phyloP scores from a whole-genome alignment of 2,797 vertebrate genomes.

The Etheostoma nigrum region DNA sequence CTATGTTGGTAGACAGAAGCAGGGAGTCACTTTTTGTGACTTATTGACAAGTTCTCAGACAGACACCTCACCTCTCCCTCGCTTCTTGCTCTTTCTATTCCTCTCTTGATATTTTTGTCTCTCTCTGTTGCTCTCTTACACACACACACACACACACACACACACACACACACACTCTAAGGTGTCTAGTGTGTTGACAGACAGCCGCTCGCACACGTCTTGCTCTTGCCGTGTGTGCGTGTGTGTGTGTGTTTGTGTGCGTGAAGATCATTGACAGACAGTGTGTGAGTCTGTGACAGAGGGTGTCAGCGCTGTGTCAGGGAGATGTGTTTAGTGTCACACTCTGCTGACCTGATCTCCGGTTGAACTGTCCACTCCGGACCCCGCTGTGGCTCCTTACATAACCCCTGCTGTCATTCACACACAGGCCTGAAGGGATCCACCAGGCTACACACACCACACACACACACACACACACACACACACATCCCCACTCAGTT shows the following conservation, averaged over 20 bases:
- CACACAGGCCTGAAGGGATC: conserved; percentile 80
- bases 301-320: conserved; percentile 87
- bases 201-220: conserved; percentile 74
- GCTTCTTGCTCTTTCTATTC: conserved; percentile 24
- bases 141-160: conserved; percentile 55
- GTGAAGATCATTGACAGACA: conserved; percentile 79
- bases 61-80: conserved; percentile 40
- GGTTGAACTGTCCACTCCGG: conserved; percentile 87
- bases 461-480: conserved; percentile 5
- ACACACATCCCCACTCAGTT: conserved; percentile 24
- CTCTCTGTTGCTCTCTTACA: conserved; percentile 60
- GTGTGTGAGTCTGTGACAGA: conserved; percentile 86
- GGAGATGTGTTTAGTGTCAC: conserved; percentile 90
- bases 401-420: conserved; percentile 89
- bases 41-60: conserved; percentile 55
- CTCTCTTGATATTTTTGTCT: conserved; percentile 69
- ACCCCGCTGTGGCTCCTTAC: conserved; percentile 87
- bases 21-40: conserved; percentile 38
- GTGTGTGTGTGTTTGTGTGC: conserved; percentile 54
- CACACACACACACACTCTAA: conserved; percentile 61
- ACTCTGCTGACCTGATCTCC: conserved; percentile 90
- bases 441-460: conserved; percentile 47
- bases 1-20: conserved; percentile 16
- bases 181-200: conserved; percentile 74
- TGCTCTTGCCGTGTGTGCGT: conserved; percentile 27